phyloP scores from a whole-genome alignment of 2,888 invertebrate species.

The Arge pagana region DNA sequence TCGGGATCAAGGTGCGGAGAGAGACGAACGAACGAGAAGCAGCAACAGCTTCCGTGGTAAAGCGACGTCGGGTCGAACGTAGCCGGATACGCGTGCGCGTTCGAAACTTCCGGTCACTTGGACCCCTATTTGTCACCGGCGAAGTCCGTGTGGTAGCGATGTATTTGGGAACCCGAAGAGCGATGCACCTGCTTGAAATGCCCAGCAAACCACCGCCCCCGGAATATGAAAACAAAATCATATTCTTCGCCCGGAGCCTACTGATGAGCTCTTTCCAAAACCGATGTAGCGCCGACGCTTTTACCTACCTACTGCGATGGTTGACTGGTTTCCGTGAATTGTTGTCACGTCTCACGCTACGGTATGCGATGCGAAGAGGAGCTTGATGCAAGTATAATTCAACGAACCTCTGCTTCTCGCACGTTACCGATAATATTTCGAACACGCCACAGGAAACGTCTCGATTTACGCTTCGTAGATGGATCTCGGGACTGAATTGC shows the following conservation, averaged over 20 bases:
- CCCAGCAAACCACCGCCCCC: conserved; percentile 43
- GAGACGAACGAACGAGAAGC: too few species aligned
- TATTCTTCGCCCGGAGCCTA: conserved; percentile 40
- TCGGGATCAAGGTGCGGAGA: too few species aligned
- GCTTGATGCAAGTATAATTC: conserved; percentile 2
- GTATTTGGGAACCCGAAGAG: conserved; percentile 22
- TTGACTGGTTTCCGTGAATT: too few species aligned
- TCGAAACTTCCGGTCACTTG: conserved; percentile 48
- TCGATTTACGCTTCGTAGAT: too few species aligned
- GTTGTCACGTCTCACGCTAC: too few species aligned
- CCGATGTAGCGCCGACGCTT: neutral
- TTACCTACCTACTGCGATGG: too few species aligned
- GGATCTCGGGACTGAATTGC: too few species aligned
- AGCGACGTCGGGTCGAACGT: neutral
- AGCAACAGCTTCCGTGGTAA: too few species aligned
- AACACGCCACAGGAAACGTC: too few species aligned
- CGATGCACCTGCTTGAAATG: conserved; percentile 45
- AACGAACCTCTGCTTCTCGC: too few species aligned
- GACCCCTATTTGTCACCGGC: conserved; percentile 41
- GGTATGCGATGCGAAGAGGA: neutral
- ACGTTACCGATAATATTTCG: too few species aligned
- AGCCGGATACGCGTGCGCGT: conserved; percentile 51
- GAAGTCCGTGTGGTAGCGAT: conserved; percentile 30
- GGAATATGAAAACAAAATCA: conserved; percentile 52
- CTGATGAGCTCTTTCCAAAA: conserved; percentile 34